Evolutionary conservation across 2,797 vertebrate genomes (phyloP).

Genomic region (Podarcis siculus): DNA sequence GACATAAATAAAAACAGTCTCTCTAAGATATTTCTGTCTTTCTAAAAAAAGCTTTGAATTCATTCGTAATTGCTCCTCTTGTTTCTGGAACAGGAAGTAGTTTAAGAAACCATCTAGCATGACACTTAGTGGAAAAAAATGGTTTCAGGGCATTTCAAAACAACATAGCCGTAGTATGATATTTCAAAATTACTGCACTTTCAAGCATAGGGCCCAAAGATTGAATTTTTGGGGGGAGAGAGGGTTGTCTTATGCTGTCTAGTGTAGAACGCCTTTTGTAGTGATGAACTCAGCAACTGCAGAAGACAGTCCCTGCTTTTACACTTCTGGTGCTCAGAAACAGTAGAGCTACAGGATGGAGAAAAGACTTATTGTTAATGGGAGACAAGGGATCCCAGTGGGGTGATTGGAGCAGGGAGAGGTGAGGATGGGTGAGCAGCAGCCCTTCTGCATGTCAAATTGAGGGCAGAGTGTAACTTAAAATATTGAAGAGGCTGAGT

Average conservation of each 20-base stretch:
- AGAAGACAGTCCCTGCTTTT: background rate
- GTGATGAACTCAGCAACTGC: constrained; percentile 15
- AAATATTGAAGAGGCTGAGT: background rate
- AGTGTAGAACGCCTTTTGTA: constrained; percentile 24
- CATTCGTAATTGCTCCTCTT: constrained; percentile 29
- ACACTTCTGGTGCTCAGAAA: background rate
- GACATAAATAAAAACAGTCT: constrained; percentile 54
- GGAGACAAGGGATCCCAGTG: background rate
- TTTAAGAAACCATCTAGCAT: constrained; percentile 53
- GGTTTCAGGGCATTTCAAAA: constrained; percentile 65
- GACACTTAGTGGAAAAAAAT: constrained; percentile 63
- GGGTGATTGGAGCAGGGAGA: background rate
- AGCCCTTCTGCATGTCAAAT: background rate
- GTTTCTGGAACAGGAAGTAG: constrained; percentile 70
- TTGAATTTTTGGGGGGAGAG: background rate
- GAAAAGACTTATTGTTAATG: background rate
- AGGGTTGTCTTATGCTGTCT: constrained; percentile 1
- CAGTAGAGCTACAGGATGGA: background rate
- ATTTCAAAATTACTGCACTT: constrained; percentile 63
- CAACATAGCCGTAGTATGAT: constrained; percentile 43
- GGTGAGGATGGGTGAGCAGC: background rate
- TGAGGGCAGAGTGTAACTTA: background rate
- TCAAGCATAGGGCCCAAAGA: constrained; percentile 46
- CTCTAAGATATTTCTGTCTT: constrained; percentile 53
- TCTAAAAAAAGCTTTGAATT: constrained; percentile 46